These are phyloP conservation scores for Pteropus rufus DNA, from an alignment of 2,797 vertebrate species.

Conservation along the genomic window DNA sequence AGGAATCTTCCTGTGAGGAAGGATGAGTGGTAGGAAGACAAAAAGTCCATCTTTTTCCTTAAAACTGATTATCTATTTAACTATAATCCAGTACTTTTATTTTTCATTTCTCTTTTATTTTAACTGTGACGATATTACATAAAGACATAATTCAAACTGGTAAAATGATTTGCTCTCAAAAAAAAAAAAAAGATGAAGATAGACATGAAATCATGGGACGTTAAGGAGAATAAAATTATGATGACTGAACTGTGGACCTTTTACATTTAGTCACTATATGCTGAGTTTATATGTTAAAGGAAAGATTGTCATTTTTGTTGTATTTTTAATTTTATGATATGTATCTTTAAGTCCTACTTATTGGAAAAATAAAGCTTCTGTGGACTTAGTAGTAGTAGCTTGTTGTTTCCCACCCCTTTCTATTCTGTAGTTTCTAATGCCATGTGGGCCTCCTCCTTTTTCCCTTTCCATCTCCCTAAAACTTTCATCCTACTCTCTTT, in stretches of 20 bases:
- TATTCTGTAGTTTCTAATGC: not conserved
- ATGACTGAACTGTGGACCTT: not conserved
- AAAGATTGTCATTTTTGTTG: not conserved
- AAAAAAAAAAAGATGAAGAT: not conserved
- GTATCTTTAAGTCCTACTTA: not conserved
- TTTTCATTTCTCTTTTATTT: not conserved
- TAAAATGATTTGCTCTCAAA: not conserved
- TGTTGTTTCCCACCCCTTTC: not conserved
- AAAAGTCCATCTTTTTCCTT: fast-evolving
- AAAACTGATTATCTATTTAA: not conserved
- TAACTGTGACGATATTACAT: not conserved
- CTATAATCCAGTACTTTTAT: not conserved
- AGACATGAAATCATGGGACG: not conserved
- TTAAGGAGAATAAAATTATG: not conserved
- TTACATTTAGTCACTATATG: not conserved
- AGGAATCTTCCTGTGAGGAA: not conserved
- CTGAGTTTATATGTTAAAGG: not conserved
- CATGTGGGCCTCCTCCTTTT: not conserved
- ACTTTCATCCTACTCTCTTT: not conserved
- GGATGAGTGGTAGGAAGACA: not conserved
- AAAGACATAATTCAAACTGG: not conserved
- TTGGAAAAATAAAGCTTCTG: not conserved
- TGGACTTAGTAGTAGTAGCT: not conserved
- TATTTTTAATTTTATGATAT: not conserved
- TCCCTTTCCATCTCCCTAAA: not conserved